Base-by-base conservation (phyloP, 2,888 invertebrate genomes). In the Eumerus sabulonum region DNA sequence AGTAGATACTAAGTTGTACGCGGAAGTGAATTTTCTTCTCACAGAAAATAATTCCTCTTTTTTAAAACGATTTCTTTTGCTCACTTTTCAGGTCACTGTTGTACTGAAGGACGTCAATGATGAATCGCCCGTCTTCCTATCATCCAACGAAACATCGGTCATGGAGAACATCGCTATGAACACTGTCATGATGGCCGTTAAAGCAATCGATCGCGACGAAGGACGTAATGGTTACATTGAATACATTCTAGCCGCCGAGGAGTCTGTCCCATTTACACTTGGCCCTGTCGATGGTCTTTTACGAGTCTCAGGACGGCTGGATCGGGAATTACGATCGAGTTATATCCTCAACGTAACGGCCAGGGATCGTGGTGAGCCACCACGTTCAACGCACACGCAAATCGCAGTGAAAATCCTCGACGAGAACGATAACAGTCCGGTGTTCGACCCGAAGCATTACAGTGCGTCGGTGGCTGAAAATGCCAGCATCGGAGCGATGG, bases 391-490 rank as follows among this genome's bases (percentile, higher is more conserved):
- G 0, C 92, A 92, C 82, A 92, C 93, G 2, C 91, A 92, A 83
- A 91, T 97, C 27, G 89, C 90, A 68, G 93, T 98, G 19, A 91
- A 92, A 83, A 92, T 97, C 76, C 90, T 95, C 56, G 97, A 97
- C 87, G 96, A 96, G 88, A 97, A 97, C 88, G 97, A 97, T 86
- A 96, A 96, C 86, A 94, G 94, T 79, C 97, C 97, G 0, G 92
- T 95, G 2, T 97, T 97, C 87, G 95, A 96, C 87, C 95, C 95
- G 0, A 94, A 94, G 85, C 96, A 96, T 86, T 97, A 97, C 86
- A 95, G 95, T 77, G 95, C 97, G 0, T 94, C 94, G 1, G 94
- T 97, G 35, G 95, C 96, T 0, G 98, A 98, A 90, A 96, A 98
- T 88, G 95, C 96, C n/a, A 95, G 95, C 82, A 95, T 97, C 83